Evolutionary conservation across 2,888 invertebrate genomes (phyloP).

Genomic region (Malachius bipustulatus): DNA sequence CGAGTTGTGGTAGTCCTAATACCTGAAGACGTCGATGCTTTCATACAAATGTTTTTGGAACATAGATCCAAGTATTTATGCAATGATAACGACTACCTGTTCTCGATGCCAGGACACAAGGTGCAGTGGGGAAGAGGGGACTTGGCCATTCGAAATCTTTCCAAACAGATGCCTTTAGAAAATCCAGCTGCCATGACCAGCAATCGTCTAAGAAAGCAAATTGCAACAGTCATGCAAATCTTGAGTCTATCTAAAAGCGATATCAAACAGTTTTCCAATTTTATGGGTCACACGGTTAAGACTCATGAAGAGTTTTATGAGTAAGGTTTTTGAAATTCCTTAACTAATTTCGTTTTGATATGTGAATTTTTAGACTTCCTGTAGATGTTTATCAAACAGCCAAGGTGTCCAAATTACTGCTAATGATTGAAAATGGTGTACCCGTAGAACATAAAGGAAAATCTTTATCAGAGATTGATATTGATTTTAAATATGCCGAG

Average conservation of each 20-base stretch:
- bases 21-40: slow-evolving; percentile 19
- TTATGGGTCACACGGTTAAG: slow-evolving; percentile 16
- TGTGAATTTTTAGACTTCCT: slow-evolving; percentile 14
- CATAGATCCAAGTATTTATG: slow-evolving; percentile 19
- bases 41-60: slow-evolving; percentile 17
- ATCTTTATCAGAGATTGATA: slow-evolving; percentile 10
- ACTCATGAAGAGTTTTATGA: slow-evolving; percentile 14
- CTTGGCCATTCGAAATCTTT: slow-evolving; percentile 19
- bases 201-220: slow-evolving; percentile 23
- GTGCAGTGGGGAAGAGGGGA: slow-evolving; percentile 22
- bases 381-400: slow-evolving; percentile 15
- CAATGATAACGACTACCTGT: slow-evolving; percentile 22
- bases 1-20: slow-evolving; percentile 22
- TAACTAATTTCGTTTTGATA: too few relatives aligned
- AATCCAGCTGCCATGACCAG: slow-evolving; percentile 19
- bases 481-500: slow-evolving; percentile 7
- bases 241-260: slow-evolving; percentile 19
- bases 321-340: slow-evolving; percentile 10
- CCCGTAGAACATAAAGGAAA: slow-evolving; percentile 13
- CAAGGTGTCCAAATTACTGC: slow-evolving; percentile 13
- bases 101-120: slow-evolving; percentile 19
- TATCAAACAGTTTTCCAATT: slow-evolving; percentile 10
- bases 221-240: slow-evolving; percentile 22
- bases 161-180: slow-evolving; percentile 18
- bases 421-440: slow-evolving; percentile 11